Percentiles rank a stretch among this genome's conserved stretches.
Conservation (phyloP, 1,140 invertebrate species). For the Aphelinus atriplicis region DNA sequence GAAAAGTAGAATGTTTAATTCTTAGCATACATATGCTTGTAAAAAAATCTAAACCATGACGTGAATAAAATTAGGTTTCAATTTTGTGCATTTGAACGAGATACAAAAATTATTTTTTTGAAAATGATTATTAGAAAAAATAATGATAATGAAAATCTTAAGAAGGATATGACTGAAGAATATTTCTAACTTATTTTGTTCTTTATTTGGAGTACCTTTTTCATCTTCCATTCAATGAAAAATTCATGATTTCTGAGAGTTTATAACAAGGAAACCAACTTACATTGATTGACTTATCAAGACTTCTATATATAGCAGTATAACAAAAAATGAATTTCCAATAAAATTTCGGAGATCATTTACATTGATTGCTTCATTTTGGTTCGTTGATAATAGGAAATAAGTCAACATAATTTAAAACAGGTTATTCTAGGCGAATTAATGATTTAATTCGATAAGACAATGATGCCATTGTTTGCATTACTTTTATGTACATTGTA, state of each 20-base stretch:
- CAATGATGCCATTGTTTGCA: slow-evolving; percentile 53
- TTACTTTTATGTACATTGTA: slow-evolving; percentile 61
- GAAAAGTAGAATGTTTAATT: too few species aligned
- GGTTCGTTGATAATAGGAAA: slow-evolving; percentile 4
- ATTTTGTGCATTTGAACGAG: too few species aligned
- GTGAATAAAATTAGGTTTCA: too few species aligned
- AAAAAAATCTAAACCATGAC: too few species aligned
- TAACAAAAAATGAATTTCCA: slow-evolving; percentile 1
- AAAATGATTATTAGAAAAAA: neutral
- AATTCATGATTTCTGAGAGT: slow-evolving; percentile 12
- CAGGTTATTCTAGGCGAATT: slow-evolving; percentile 41
- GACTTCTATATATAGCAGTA: neutral
- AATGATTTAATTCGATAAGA: slow-evolving; percentile 60
- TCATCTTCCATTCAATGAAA: slow-evolving; percentile 21
- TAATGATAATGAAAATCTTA: neutral
- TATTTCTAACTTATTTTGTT: slow-evolving; percentile 15
- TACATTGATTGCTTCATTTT: slow-evolving; percentile 5
- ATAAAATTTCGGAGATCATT: slow-evolving; percentile 7
- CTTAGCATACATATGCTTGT: too few species aligned
- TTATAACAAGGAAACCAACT: slow-evolving; percentile 23
- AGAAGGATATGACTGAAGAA: neutral
- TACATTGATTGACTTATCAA: slow-evolving; percentile 14
- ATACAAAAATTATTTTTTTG: neutral
- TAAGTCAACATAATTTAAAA: slow-evolving; percentile 27
- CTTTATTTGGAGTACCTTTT: slow-evolving; percentile 18